Percentiles rank a stretch among this genome's conserved stretches.
Conservation (phyloP, 1,140 invertebrate species). For the Drosophila nigromelanica region DNA sequence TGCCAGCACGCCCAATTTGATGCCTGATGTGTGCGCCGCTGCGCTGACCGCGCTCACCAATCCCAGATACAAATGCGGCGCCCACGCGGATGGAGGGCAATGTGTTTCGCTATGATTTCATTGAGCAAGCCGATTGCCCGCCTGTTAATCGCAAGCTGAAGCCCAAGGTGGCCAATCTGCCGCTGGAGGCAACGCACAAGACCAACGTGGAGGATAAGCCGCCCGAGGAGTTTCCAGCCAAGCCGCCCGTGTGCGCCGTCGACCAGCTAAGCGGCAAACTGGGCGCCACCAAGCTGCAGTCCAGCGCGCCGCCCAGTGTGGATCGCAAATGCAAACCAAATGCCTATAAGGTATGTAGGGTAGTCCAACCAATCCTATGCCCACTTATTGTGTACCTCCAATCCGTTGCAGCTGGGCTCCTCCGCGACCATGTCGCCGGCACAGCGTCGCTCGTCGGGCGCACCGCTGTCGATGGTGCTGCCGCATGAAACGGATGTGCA, state of each 20-base stretch:
- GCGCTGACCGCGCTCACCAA: constrained; percentile 8
- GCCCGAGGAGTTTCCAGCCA: constrained; percentile 78
- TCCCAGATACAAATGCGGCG: constrained; percentile 87
- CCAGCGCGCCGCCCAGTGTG: constrained; percentile 65
- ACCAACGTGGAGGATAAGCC: constrained; percentile 86
- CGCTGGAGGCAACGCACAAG: constrained; percentile 25
- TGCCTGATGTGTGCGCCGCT: constrained; percentile 46
- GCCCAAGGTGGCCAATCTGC: constrained; percentile 85
- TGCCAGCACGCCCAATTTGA: constrained; percentile 78
- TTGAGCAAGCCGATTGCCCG: constrained; percentile 86
- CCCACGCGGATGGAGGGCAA: constrained; percentile 86
- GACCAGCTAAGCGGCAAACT: constrained; percentile 68
- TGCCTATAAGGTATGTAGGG: constrained; percentile 62
- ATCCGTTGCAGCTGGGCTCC: constrained; percentile 46
- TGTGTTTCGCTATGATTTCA: constrained; percentile 86
- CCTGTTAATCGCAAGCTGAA: constrained; percentile 91
- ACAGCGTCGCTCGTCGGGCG: constrained; percentile 64
- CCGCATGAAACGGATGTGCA: constrained; percentile 67
- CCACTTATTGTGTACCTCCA: background rate
- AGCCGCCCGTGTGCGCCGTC: constrained; percentile 58
- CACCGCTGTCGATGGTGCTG: constrained; percentile 69
- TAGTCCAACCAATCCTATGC: background rate
- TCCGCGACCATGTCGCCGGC: constrained; percentile 63
- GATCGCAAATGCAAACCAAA: constrained; percentile 80
- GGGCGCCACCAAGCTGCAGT: constrained; percentile 70